These are phyloP conservation scores for Phaenicophaeus curvirostris DNA, from an alignment of 2,797 vertebrate species.

Conservation along the genomic window DNA sequence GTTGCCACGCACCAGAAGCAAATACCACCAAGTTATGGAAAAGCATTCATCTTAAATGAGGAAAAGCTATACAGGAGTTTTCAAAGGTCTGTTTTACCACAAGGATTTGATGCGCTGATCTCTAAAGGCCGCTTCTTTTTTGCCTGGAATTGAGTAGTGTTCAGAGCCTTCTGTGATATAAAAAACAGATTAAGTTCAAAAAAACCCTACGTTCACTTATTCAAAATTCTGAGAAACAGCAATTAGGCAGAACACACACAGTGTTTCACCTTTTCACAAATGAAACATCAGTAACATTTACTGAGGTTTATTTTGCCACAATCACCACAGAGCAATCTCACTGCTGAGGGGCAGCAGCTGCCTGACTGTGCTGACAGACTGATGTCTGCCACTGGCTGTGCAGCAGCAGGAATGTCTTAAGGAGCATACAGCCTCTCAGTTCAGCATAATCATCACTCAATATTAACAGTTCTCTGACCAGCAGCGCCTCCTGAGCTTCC, in stretches of 20 bases:
- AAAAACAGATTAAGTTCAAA: neutral
- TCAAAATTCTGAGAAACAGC: neutral
- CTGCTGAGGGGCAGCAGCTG: neutral
- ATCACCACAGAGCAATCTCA: neutral
- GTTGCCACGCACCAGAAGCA: neutral
- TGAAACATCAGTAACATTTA: neutral
- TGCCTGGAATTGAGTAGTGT: neutral
- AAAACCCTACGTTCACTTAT: neutral
- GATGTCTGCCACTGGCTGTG: fast-evolving
- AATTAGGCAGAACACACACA: neutral
- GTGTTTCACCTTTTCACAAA: neutral
- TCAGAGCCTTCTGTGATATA: neutral
- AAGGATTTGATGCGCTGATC: neutral
- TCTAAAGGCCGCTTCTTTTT: neutral
- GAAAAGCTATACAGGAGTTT: neutral
- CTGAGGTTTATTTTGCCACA: neutral
- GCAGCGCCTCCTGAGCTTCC: neutral
- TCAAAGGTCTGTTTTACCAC: constrained; percentile 36
- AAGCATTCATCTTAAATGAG: neutral
- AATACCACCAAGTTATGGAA: neutral
- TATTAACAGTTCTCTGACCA: neutral
- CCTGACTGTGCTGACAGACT: fast-evolving
- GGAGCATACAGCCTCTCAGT: neutral
- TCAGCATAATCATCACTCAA: neutral
- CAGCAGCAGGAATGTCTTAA: neutral